Base-by-base conservation (phyloP, 2,888 invertebrate genomes). In the Rambutsinella grinnellia region DNA sequence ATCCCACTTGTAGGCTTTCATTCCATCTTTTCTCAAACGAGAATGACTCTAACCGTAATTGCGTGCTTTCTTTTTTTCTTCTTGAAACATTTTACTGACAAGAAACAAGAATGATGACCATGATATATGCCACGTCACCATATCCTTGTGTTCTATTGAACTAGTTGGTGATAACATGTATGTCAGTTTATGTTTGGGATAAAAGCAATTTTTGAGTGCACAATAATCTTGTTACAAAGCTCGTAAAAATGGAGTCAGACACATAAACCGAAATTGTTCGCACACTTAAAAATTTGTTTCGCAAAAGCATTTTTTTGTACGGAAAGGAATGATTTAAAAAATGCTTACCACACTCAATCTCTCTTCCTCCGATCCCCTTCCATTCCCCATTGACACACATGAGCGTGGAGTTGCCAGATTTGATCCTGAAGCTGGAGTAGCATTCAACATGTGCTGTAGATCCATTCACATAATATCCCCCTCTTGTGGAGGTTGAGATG, bases 341-440 rank as follows among this genome's bases (percentile, higher is more conserved):
- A n/a, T n/a, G 46, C 72, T 72, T 66, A 72, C 72, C 72, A 53
- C 72, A 72, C 46, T 76, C 76, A 28, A 63, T 63, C 10, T 51
- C 28, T 51, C 76, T 23, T 51, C 72, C 51, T 3, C 46, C 72
- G 46, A 24, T 28, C 26, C 57, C 60, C n/a, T 19, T 68, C 78
- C 78, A 78, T 24, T 67, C 61, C 2, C 68, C 72, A 60, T 78
- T 68, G 67, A 68, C 19, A 60, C 78, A 78, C n/a, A 56, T 62
- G 72, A 78, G 61, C 57, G 56, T 24, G 17, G 72, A 60, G 65
- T 72, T 66, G 17, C 54, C 54, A 54, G 24, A 36, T 54, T 54
- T 72, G 72, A 66, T 66, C 65, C 72, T 65, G 66, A 72, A 72
- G 51, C 66, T 72, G 60, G 72, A 66, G 54, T 72, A 72, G 66